Evolutionary conservation across 2,113 vertebrate genomes (phyloP).

Genomic region (Pseudolaguvia tuberculata): DNA sequence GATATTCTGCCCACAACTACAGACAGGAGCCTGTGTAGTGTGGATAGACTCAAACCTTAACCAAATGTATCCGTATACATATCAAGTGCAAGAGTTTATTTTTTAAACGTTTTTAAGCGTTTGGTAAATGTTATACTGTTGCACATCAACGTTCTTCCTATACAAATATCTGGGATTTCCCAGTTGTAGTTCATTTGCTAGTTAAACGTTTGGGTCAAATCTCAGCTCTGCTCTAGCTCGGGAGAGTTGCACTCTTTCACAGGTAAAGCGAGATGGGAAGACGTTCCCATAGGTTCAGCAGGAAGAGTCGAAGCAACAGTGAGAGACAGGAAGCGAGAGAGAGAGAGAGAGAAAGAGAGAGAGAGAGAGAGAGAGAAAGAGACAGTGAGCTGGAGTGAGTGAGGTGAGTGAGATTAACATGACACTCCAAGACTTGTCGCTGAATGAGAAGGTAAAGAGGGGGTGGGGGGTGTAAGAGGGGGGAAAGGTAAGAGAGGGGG

Average conservation of each 20-base stretch:
- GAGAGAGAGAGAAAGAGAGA: constrained; percentile 51
- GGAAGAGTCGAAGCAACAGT: constrained; percentile 66
- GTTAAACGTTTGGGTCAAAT: not conserved
- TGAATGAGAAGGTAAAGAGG: constrained; percentile 66
- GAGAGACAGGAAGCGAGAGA: constrained; percentile 51
- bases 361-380: constrained; percentile 34
- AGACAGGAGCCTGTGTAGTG: constrained; percentile 51
- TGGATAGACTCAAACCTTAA: constrained; percentile 47
- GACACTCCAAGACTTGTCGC: constrained; percentile 67
- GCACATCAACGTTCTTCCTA: no score
- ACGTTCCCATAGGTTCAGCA: constrained; percentile 69
- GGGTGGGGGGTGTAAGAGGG: not conserved
- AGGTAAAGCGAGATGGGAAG: constrained; percentile 77
- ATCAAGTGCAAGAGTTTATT: no score
- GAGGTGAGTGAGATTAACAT: constrained; percentile 59
- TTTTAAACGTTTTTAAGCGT: not conserved
- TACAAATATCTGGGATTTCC: not conserved
- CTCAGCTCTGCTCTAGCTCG: constrained; percentile 39
- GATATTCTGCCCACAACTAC: constrained; percentile 56
- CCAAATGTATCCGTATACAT: not conserved
- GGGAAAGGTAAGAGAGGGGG: constrained; percentile 61
- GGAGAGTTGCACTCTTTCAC: constrained; percentile 83
- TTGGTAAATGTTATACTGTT: not conserved
- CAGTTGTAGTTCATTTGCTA: no score
- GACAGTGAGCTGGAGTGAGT: constrained; percentile 17